Conservation (phyloP, 2,113 vertebrate genomes). For the Nipponia nippon region DNA sequence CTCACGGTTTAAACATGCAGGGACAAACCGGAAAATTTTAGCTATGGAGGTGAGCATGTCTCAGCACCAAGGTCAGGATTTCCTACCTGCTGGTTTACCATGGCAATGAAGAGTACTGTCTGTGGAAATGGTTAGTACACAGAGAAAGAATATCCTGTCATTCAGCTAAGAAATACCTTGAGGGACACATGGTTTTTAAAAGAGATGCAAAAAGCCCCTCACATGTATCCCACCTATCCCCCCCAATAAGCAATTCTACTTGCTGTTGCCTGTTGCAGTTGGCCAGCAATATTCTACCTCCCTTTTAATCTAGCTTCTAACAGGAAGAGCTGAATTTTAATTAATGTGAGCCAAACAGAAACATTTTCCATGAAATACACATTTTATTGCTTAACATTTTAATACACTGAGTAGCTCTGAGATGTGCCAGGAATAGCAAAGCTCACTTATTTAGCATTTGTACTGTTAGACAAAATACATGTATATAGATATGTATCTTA, state of each 20-base stretch:
- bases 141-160: neutral
- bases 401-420: neutral
- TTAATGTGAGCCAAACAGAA: neutral
- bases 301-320: neutral
- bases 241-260: neutral
- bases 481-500: neutral
- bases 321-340: neutral
- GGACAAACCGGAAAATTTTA: neutral
- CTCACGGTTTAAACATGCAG: neutral
- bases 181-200: neutral
- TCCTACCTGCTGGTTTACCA: neutral
- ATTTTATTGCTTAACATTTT: constrained; percentile 22
- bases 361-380: neutral
- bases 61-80: neutral
- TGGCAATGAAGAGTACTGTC: neutral
- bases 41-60: neutral
- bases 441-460: neutral
- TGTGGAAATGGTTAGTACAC: neutral
- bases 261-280: neutral
- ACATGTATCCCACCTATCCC: neutral
- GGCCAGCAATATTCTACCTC: neutral
- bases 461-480: neutral
- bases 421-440: constrained; percentile 12
- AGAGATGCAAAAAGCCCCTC: neutral
- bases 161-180: neutral